phyloP scores from a whole-genome alignment of 1,140 invertebrate species.

The Melipona quadrifasciata region DNA sequence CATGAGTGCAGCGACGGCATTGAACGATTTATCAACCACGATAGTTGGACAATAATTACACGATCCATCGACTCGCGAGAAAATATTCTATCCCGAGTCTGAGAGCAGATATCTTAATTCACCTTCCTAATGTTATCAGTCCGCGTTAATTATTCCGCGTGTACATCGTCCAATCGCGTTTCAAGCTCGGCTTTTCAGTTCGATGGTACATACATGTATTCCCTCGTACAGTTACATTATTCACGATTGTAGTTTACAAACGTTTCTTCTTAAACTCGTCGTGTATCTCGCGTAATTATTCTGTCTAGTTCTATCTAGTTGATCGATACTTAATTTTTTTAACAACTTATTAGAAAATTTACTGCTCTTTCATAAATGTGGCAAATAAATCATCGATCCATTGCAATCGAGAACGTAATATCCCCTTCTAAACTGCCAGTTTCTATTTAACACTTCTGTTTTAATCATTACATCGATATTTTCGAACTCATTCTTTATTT shows the following conservation, averaged over 20 bases:
- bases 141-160: slow-evolving; percentile 29
- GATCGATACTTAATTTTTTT: not conserved
- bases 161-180: not conserved
- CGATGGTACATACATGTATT: not conserved
- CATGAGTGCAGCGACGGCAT: not conserved
- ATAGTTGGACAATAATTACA: slow-evolving; percentile 31
- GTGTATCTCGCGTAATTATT: not conserved
- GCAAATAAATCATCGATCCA: no score
- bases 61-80: not conserved
- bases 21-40: slow-evolving; percentile 36
- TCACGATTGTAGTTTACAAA: not conserved
- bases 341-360: no score
- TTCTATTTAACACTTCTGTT: no score
- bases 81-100: not conserved
- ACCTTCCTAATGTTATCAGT: not conserved
- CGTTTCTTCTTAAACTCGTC: not conserved
- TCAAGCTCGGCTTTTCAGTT: no score
- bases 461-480: no score
- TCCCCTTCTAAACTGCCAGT: no score
- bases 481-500: no score
- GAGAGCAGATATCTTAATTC: slow-evolving; percentile 38
- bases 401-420: no score
- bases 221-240: not conserved
- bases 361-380: no score
- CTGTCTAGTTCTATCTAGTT: not conserved